Evolutionary conservation across 2,888 invertebrate species (phyloP).

Genomic region (Drosophila silvestris): DNA sequence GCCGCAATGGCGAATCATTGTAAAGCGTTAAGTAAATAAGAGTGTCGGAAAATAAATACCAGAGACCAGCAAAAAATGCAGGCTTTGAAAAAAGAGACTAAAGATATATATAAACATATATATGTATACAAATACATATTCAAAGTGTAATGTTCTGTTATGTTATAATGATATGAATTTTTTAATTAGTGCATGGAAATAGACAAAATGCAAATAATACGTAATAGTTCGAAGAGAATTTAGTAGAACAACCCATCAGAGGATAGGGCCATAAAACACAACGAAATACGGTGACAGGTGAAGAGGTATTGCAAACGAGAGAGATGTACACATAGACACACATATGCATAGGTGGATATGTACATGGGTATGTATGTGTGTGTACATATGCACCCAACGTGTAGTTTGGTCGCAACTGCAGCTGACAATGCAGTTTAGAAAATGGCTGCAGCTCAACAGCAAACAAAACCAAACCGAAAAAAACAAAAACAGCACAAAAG

Average conservation of each 20-base stretch:
- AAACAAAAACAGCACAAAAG: slow-evolving; percentile 8
- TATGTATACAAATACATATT: not conserved
- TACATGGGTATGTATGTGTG: not conserved
- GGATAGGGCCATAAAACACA: not conserved
- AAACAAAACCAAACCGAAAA: slow-evolving; percentile 7
- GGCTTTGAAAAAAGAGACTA: slow-evolving; percentile 17
- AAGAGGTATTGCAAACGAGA: slow-evolving; percentile 11
- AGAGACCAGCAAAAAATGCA: slow-evolving; percentile 23
- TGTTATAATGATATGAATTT: slow-evolving; percentile 14
- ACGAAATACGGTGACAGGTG: slow-evolving; percentile 1
- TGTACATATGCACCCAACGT: slow-evolving; percentile 1
- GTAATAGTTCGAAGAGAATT: slow-evolving; percentile 2
- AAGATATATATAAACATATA: not conserved
- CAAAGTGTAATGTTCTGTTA: slow-evolving; percentile 4
- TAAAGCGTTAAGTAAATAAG: slow-evolving; percentile 57
- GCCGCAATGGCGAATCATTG: slow-evolving; percentile 56
- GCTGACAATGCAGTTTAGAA: slow-evolving; percentile 30
- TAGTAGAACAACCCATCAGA: not conserved
- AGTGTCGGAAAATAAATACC: slow-evolving; percentile 38
- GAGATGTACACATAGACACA: not conserved
- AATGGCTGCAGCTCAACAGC: slow-evolving; percentile 11
- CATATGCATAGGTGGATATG: not conserved
- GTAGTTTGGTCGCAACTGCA: slow-evolving; percentile 15
- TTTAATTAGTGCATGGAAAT: slow-evolving; percentile 8
- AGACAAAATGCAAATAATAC: not conserved